Percentiles rank a stretch among this genome's conserved stretches.
These are phyloP conservation scores for Odontocerum albicorne DNA, from an alignment of 2,888 invertebrate species.

Conservation along the genomic window DNA sequence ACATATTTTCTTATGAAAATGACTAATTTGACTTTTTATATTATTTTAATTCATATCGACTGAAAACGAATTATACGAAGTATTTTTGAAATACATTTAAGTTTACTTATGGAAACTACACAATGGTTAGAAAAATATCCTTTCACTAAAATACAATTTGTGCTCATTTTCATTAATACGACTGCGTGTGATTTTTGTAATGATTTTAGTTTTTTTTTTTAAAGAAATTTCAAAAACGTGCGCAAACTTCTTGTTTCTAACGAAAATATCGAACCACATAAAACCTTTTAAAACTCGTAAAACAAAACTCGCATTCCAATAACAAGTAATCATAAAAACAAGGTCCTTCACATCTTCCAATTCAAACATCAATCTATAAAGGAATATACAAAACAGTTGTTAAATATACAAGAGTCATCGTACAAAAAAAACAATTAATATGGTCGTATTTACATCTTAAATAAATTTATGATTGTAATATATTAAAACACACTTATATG, in stretches of 20 bases:
- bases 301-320: conserved; percentile 18
- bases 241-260: background rate
- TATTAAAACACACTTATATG: conserved; percentile 6
- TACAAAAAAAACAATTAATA: conserved; percentile 10
- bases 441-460: conserved; percentile 19
- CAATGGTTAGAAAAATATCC: conserved; percentile 29
- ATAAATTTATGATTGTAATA: conserved; percentile 16
- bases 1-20: too few relatives aligned
- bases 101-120: conserved; percentile 7
- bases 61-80: conserved; percentile 31
- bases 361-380: conserved; percentile 24
- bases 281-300: background rate
- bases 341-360: conserved; percentile 16
- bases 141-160: conserved; percentile 30
- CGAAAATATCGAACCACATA: background rate
- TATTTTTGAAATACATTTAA: background rate
- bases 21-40: too few relatives aligned
- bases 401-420: conserved; percentile 21
- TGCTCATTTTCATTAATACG: conserved; percentile 19
- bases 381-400: conserved; percentile 24
- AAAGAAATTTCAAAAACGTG: too few relatives aligned
- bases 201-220: conserved; percentile 5
- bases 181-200: conserved; percentile 9
- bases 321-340: conserved; percentile 27
- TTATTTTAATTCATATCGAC: conserved; percentile 21